Evolutionary conservation across 2,113 vertebrate species (phyloP).

Genomic region (Phylloscopus whistleri): DNA sequence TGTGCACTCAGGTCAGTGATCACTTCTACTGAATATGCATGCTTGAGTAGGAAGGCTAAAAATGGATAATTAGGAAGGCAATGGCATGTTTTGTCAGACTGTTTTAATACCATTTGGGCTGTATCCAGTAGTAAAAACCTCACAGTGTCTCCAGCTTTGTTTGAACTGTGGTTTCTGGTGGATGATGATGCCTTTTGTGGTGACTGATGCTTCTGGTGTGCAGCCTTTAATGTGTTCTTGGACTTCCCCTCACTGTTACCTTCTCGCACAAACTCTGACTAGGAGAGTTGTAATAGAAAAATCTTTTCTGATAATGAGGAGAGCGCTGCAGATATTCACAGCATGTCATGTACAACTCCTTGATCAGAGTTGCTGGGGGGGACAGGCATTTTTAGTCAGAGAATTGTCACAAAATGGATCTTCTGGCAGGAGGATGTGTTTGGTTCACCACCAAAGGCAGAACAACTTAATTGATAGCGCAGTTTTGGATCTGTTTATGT

Average conservation of each 20-base stretch:
- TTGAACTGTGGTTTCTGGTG: background rate
- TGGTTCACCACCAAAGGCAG: background rate
- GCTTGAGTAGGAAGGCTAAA: background rate
- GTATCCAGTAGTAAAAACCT: background rate
- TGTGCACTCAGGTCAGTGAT: background rate
- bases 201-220: background rate
- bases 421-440: background rate
- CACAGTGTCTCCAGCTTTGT: background rate
- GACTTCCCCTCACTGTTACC: fast-evolving
- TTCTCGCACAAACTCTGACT: background rate
- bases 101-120: background rate
- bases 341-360: background rate
- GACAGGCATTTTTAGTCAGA: background rate
- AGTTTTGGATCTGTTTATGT: background rate
- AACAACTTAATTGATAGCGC: background rate
- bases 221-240: background rate
- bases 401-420: background rate
- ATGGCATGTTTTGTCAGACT: background rate
- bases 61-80: background rate
- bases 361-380: background rate
- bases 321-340: background rate
- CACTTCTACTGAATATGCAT: background rate
- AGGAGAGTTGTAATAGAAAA: background rate
- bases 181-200: background rate
- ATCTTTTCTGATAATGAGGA: background rate